A percentile compares a stretch with the other conserved stretches of the same genome.
Conservation (phyloP, 1,140 invertebrate genomes). For the Bilobella aurantiaca region DNA sequence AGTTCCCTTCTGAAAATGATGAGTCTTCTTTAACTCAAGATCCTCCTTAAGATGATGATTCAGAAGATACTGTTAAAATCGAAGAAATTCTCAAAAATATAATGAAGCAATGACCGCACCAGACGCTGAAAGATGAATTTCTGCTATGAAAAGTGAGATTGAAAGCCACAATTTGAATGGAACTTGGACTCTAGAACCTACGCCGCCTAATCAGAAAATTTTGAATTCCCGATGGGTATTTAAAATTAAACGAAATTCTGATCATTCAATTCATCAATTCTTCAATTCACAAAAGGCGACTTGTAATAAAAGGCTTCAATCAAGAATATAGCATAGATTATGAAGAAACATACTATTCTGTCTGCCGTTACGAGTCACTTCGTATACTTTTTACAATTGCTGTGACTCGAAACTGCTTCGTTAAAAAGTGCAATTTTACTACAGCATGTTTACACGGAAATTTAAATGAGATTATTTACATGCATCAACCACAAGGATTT, state of each 20-base stretch:
- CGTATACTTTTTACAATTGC: constrained; percentile 36
- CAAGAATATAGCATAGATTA: not conserved
- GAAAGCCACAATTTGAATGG: too few species aligned
- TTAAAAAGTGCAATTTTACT: constrained; percentile 37
- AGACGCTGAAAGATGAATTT: too few species aligned
- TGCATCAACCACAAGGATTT: constrained; percentile 33
- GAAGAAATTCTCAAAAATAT: too few species aligned
- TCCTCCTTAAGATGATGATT: too few species aligned
- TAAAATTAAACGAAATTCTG: not conserved
- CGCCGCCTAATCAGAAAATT: not conserved
- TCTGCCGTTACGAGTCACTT: constrained; percentile 24
- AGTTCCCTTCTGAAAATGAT: too few species aligned
- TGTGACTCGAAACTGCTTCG: constrained; percentile 23
- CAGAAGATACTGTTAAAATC: too few species aligned
- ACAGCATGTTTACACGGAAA: constrained; percentile 38
- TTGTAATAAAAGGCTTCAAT: not conserved
- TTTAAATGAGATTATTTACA: constrained; percentile 37
- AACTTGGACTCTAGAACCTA: too few species aligned
- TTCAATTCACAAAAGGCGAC: not conserved
- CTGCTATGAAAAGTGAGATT: too few species aligned
- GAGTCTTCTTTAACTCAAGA: too few species aligned
- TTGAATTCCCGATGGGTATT: not conserved
- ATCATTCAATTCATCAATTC: not conserved
- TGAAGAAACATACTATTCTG: not conserved
- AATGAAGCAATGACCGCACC: too few species aligned